Evolutionary conservation across 1,140 invertebrate species (phyloP).

Genomic region (Diploscapter pachys): DNA sequence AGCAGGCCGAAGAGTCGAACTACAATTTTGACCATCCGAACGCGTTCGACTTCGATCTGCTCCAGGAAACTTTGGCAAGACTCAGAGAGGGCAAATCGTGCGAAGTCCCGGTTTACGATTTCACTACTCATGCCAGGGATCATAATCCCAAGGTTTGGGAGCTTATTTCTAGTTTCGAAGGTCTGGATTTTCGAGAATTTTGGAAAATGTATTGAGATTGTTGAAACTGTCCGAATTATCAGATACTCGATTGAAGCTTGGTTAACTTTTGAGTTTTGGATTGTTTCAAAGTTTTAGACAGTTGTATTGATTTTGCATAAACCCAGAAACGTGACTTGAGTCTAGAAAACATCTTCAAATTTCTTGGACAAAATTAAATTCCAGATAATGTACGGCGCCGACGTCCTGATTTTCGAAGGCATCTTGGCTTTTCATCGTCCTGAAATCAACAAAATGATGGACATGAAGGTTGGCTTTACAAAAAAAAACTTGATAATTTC

Average conservation of each 20-base stretch:
- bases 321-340: too few species aligned
- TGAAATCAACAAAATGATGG: constrained; percentile 79
- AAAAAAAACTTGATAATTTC: background rate
- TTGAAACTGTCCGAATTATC: too few species aligned
- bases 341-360: too few species aligned
- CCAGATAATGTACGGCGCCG: constrained; percentile 88
- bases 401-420: constrained; percentile 99
- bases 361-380: background rate
- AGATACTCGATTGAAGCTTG: too few species aligned
- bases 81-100: constrained; percentile 93
- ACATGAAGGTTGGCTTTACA: constrained; percentile 75
- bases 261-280: too few species aligned
- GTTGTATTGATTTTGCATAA: too few species aligned
- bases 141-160: constrained; percentile 76
- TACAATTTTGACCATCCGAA: constrained; percentile 99
- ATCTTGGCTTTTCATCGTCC: constrained; percentile 89
- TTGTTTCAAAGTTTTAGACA: too few species aligned
- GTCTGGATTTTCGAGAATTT: background rate
- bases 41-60: constrained; percentile 93
- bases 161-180: too few species aligned
- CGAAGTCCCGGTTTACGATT: constrained; percentile 91
- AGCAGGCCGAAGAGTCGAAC: constrained; percentile 78
- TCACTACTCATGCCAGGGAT: constrained; percentile 88
- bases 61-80: constrained; percentile 77
- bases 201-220: too few species aligned